These are phyloP conservation scores for Agapornis canus DNA, from an alignment of 2,797 vertebrate species.

Conservation along the genomic window DNA sequence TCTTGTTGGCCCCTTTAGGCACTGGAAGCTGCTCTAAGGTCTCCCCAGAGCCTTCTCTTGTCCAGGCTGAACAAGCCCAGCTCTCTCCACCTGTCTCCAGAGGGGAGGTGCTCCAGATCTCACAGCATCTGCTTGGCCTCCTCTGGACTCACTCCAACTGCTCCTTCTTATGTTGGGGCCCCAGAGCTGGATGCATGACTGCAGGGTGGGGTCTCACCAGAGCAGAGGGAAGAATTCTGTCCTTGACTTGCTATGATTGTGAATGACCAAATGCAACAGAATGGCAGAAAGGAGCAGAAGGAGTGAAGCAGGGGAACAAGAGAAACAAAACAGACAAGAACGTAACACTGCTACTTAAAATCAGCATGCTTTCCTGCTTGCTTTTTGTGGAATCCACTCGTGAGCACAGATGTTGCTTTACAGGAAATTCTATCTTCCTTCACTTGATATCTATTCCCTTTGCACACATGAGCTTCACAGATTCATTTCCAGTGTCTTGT, in stretches of 20 bases:
- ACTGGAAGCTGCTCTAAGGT: not conserved
- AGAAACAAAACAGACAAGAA: not conserved
- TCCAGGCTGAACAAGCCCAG: not conserved
- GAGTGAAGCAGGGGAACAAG: rapidly evolving
- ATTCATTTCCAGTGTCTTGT: not conserved
- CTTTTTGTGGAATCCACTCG: not conserved
- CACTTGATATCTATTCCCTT: not conserved
- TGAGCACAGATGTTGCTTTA: not conserved
- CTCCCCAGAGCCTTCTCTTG: not conserved
- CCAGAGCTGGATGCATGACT: not conserved
- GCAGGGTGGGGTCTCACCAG: not conserved
- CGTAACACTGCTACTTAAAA: rapidly evolving
- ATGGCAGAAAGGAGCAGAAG: not conserved
- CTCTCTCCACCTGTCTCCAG: not conserved
- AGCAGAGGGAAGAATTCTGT: not conserved
- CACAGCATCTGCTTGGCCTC: not conserved
- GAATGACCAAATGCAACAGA: not conserved
- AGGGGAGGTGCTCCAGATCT: not conserved
- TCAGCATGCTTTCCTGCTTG: no score
- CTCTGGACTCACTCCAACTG: not conserved
- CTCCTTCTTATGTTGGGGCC: not conserved
- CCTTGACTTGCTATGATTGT: not conserved
- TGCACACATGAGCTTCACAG: not conserved
- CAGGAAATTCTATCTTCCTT: not conserved
- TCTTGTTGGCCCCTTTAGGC: not conserved